These are phyloP conservation scores for Apostichopus leukothele DNA, from an alignment of 53 echinoderm and acorn worm species.

Conservation along the genomic window DNA sequence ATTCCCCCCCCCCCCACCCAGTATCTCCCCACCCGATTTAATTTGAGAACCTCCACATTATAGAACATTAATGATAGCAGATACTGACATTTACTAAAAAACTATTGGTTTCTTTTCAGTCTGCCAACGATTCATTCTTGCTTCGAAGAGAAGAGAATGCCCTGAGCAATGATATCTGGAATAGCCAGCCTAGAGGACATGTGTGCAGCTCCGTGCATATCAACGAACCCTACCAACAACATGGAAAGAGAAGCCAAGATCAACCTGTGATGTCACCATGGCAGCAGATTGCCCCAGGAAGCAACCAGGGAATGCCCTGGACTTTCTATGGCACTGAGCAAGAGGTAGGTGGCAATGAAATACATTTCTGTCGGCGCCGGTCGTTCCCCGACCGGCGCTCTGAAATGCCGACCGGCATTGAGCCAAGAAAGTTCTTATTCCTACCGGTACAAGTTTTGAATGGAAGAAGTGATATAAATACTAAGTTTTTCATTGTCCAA, in stretches of 20 bases:
- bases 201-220: not conserved
- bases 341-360: conserved; percentile 2
- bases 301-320: not conserved
- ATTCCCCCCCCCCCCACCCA: too few relatives aligned
- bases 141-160: conserved; percentile 58
- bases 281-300: not conserved
- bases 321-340: not conserved
- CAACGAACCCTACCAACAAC: conserved; percentile 1
- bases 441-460: too few relatives aligned
- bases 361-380: not conserved
- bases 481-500: too few relatives aligned
- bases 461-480: too few relatives aligned
- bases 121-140: conserved; percentile 60
- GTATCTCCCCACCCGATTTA: too few relatives aligned
- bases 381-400: too few relatives aligned
- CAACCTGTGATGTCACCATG: not conserved
- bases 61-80: too few relatives aligned
- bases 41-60: too few relatives aligned
- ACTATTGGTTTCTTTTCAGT: conserved; percentile 26
- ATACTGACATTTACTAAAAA: not conserved
- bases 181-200: not conserved
- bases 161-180: conserved; percentile 39
- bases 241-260: not conserved
- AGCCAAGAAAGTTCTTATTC: too few relatives aligned
- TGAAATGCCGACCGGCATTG: too few relatives aligned